Conservation (phyloP, 2,797 vertebrate genomes). For the Hylomyscus alleni region DNA sequence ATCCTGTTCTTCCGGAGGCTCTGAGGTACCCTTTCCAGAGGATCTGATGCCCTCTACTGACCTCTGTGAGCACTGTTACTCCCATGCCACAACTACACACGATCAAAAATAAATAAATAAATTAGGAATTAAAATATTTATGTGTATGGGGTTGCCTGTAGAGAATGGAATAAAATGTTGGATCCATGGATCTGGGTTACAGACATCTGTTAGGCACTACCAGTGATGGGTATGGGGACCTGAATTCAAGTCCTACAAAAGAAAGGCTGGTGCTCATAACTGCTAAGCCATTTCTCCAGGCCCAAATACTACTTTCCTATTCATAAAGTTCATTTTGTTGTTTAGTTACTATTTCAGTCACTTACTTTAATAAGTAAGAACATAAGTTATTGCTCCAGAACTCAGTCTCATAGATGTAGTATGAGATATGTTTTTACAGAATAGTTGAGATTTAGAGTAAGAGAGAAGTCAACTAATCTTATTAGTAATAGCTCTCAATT, state of each 20-base stretch:
- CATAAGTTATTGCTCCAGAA: neutral
- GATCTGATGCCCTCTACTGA: neutral
- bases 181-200: neutral
- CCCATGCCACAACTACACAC: neutral
- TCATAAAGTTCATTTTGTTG: neutral
- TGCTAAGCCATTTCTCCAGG: neutral
- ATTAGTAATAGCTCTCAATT: neutral
- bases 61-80: neutral
- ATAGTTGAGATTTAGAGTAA: neutral
- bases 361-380: neutral
- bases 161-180: neutral
- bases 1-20: neutral
- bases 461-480: neutral
- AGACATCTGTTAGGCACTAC: neutral
- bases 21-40: neutral
- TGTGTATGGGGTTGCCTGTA: neutral
- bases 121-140: neutral
- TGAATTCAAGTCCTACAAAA: neutral
- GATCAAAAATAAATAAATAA: neutral
- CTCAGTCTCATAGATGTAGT: neutral
- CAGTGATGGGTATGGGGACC: too few relatives aligned
- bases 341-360: neutral
- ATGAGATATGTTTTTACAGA: constrained; percentile 20
- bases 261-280: neutral
- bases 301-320: neutral